Conservation (phyloP, 2,113 vertebrate species). For the Dryoscopus gambensis region DNA sequence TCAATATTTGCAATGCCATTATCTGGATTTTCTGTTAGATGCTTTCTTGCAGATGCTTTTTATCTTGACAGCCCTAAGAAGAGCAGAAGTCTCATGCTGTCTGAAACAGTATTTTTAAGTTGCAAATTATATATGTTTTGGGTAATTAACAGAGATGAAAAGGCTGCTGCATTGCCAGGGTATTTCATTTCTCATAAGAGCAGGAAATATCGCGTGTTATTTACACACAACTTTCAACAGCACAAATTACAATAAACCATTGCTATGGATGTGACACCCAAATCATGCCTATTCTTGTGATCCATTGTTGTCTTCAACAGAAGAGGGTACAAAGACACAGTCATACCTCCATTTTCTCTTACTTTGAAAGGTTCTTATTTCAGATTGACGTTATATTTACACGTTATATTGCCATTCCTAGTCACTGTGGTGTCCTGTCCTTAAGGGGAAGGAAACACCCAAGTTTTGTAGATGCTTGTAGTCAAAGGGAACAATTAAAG, state of each 20-base stretch:
- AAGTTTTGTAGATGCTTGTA: background rate
- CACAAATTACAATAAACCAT: background rate
- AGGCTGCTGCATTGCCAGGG: background rate
- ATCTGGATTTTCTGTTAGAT: background rate
- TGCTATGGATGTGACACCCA: background rate
- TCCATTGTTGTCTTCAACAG: background rate
- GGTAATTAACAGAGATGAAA: background rate
- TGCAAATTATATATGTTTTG: background rate
- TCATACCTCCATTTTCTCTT: background rate
- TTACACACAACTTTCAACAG: background rate
- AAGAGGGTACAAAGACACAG: background rate
- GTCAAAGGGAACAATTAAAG: background rate
- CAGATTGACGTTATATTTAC: background rate
- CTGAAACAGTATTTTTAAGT: background rate
- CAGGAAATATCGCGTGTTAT: background rate
- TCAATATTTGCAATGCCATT: background rate
- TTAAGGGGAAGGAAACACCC: background rate
- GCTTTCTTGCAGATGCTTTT: background rate
- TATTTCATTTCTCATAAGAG: background rate
- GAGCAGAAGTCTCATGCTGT: background rate
- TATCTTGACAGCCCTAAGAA: background rate
- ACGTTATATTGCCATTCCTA: fast-evolving
- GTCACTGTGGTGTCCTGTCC: background rate
- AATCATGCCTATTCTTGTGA: background rate
- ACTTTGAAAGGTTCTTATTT: background rate